These are phyloP conservation scores for Rhizomys pruinosus DNA, from an alignment of 2,113 vertebrate species.

Conservation along the genomic window DNA sequence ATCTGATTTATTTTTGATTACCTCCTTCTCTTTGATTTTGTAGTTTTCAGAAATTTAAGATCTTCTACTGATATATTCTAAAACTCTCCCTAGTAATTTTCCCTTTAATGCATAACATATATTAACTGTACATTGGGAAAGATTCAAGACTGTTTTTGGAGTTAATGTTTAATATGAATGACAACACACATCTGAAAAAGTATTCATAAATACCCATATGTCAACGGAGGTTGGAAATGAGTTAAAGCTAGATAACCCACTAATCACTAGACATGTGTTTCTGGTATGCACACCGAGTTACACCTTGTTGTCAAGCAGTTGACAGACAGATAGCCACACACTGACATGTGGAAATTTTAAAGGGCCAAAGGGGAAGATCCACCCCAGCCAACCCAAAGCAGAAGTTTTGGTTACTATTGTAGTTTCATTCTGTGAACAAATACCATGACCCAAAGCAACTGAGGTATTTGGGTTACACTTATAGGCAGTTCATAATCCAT, in stretches of 20 bases:
- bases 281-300: neutral
- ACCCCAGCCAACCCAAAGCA: neutral
- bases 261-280: neutral
- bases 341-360: neutral
- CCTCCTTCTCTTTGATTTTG: neutral
- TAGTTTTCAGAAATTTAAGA: neutral
- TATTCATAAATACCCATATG: neutral
- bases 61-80: slow-evolving; percentile 9
- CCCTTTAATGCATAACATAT: neutral
- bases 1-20: neutral
- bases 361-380: neutral
- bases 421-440: neutral
- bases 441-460: neutral
- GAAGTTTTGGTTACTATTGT: neutral
- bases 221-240: neutral
- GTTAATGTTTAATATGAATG: neutral
- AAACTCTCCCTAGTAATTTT: neutral
- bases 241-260: neutral
- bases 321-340: neutral
- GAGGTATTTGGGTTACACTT: neutral
- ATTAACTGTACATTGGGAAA: slow-evolving; percentile 8
- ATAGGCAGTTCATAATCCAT: neutral
- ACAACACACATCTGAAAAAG: neutral
- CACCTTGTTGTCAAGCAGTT: neutral
- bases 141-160: neutral